These are phyloP conservation scores for Acomys russatus DNA, from an alignment of 2,797 vertebrate species.

Conservation along the genomic window DNA sequence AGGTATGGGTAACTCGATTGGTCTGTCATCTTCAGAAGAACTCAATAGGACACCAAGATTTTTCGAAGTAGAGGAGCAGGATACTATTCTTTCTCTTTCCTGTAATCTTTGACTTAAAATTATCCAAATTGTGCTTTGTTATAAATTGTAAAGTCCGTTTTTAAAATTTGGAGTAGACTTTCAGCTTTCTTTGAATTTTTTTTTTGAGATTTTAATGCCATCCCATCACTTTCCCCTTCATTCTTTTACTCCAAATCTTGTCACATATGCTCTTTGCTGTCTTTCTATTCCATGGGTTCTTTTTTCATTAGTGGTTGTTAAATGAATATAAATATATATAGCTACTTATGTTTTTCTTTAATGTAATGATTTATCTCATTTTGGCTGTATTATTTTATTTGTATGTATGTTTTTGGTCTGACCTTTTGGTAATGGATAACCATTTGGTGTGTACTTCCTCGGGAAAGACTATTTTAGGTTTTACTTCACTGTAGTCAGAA, in stretches of 20 bases:
- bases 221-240: neutral
- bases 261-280: neutral
- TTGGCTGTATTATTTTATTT: neutral
- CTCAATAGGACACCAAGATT: neutral
- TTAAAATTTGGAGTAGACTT: neutral
- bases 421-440: neutral
- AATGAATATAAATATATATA: neutral
- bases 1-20: neutral
- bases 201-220: neutral
- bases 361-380: neutral
- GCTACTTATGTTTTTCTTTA: neutral
- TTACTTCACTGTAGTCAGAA: neutral
- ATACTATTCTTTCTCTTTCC: neutral
- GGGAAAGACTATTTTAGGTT: neutral
- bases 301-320: too few species aligned
- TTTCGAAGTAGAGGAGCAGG: neutral
- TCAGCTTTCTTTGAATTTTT: neutral
- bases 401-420: neutral
- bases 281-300: neutral
- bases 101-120: neutral
- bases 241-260: neutral
- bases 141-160: neutral
- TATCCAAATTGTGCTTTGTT: neutral
- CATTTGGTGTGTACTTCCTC: neutral
- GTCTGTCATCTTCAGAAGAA: neutral